A percentile compares a stretch with the other conserved stretches of the same genome.
These are phyloP conservation scores for Criorhina ranunculi DNA, from an alignment of 2,888 invertebrate genomes.

Conservation along the genomic window DNA sequence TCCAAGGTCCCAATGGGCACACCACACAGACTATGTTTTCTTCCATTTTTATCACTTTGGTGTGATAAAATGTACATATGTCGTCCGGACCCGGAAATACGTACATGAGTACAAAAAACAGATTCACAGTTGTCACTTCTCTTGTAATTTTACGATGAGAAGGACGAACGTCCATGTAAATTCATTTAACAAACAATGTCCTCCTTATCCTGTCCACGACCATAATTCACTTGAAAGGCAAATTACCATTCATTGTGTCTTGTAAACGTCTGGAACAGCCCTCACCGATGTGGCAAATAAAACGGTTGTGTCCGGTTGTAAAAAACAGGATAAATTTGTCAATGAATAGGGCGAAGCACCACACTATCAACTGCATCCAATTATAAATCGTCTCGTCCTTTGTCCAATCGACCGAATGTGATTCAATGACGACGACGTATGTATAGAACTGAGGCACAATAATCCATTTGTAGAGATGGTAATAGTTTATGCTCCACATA, in stretches of 20 bases:
- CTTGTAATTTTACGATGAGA: not conserved
- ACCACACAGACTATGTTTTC: conserved; percentile 18
- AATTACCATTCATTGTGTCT: conserved; percentile 72
- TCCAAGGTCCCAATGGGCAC: conserved; percentile 1
- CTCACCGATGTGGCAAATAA: conserved; percentile 38
- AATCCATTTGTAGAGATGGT: conserved; percentile 27
- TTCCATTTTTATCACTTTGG: conserved; percentile 22
- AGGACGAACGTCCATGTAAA: conserved; percentile 30
- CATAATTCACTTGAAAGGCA: conserved; percentile 61
- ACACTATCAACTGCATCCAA: conserved; percentile 54
- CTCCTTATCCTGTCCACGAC: conserved; percentile 21
- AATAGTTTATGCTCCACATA: conserved; percentile 67
- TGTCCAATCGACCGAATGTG: conserved; percentile 45
- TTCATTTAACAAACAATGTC: conserved; percentile 41
- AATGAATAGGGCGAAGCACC: conserved; percentile 25
- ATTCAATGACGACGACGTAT: conserved; percentile 43
- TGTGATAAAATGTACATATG: conserved; percentile 21
- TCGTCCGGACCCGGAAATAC: conserved; percentile 6
- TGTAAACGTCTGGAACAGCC: conserved; percentile 65
- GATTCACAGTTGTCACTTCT: not conserved
- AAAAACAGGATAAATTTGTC: conserved; percentile 42
- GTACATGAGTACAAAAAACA: too few species aligned
- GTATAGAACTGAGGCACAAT: conserved; percentile 28
- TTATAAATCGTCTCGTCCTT: conserved; percentile 68
- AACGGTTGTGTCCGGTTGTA: conserved; percentile 22